Conservation (phyloP, 2,888 invertebrate species). For the Schizaphis graminum region DNA sequence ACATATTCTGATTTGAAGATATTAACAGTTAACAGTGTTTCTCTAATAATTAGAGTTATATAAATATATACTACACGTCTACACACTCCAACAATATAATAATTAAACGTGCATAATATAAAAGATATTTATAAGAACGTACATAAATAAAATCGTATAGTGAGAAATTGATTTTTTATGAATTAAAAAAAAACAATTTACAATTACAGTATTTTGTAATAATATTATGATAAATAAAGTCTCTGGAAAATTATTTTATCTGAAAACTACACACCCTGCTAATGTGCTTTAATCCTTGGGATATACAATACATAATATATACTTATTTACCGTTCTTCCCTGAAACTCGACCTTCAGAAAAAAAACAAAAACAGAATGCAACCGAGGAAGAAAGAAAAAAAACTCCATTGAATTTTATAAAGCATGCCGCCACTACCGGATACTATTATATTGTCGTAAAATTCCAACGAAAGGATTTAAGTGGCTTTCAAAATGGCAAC, state of each 20-base stretch:
- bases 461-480: slow-evolving; percentile 63
- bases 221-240: slow-evolving; percentile 13
- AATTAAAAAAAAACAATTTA: neutral
- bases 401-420: slow-evolving; percentile 55
- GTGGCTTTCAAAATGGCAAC: slow-evolving; percentile 59
- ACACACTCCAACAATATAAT: neutral
- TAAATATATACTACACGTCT: neutral
- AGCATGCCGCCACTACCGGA: slow-evolving; percentile 21
- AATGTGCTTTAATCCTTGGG: slow-evolving; percentile 11
- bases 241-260: slow-evolving; percentile 58
- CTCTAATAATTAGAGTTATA: neutral
- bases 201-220: neutral
- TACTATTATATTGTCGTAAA: slow-evolving; percentile 64
- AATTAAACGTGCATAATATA: neutral
- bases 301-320: neutral
- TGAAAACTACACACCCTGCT: slow-evolving; percentile 45
- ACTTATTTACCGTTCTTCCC: neutral
- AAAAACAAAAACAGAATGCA: slow-evolving; percentile 41
- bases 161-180: neutral
- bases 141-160: neutral
- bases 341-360: neutral
- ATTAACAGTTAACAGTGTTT: neutral
- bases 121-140: neutral
- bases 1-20: neutral
- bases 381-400: neutral